These are phyloP conservation scores for Mylabris sibirica DNA, from an alignment of 2,888 invertebrate species.

Conservation along the genomic window DNA sequence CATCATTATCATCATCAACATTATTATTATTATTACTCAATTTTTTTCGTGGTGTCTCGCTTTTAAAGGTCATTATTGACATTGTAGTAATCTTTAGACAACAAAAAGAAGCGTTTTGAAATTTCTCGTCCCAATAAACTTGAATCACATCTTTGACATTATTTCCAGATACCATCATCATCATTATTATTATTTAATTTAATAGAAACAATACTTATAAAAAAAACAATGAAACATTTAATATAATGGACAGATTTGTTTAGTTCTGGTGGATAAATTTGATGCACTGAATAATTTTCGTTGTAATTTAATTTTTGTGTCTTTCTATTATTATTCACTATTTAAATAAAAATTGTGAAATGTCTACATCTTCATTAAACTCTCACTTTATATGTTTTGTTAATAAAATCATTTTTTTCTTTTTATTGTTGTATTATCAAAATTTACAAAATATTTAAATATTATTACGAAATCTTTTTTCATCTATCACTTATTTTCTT, in stretches of 20 bases:
- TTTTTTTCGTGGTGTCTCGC: background rate
- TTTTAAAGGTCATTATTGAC: background rate
- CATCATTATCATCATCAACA: background rate
- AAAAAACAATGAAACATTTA: background rate
- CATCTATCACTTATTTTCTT: background rate
- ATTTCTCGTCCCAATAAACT: slow-evolving; percentile 5
- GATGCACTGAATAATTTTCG: slow-evolving; percentile 19
- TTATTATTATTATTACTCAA: background rate
- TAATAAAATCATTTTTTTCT: background rate
- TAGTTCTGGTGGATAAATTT: slow-evolving; percentile 21
- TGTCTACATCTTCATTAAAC: slow-evolving; percentile 9
- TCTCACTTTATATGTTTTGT: background rate
- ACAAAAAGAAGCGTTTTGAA: background rate
- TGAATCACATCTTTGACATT: background rate
- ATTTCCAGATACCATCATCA: background rate
- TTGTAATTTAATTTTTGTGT: slow-evolving; percentile 10
- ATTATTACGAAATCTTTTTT: background rate
- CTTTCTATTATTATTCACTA: slow-evolving; percentile 2
- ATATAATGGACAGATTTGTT: background rate
- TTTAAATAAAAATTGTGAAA: slow-evolving; percentile 20
- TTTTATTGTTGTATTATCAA: background rate
- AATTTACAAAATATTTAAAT: background rate
- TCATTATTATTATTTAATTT: background rate
- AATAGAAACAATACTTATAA: background rate
- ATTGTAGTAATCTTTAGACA: background rate